These are phyloP conservation scores for Lonchura striata DNA, from an alignment of 2,113 vertebrate genomes.

Conservation along the genomic window DNA sequence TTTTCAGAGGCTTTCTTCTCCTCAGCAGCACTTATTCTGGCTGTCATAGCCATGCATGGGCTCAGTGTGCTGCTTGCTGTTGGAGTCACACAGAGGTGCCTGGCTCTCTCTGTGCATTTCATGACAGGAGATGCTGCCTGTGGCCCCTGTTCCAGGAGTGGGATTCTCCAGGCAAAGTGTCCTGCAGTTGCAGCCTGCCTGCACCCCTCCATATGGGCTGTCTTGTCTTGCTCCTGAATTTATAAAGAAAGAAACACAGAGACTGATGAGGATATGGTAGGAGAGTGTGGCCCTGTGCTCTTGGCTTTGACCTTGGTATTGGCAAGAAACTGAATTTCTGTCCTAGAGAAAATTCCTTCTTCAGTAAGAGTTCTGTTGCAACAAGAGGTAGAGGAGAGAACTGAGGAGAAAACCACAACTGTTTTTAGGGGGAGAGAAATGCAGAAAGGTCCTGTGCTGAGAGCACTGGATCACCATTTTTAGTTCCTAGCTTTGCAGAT, in stretches of 20 bases:
- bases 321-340: background rate
- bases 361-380: background rate
- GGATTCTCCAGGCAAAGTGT: background rate
- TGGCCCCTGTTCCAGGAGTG: background rate
- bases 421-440: background rate
- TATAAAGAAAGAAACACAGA: background rate
- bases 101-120: rapidly evolving
- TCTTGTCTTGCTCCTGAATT: background rate
- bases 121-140: rapidly evolving
- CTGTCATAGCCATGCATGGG: background rate
- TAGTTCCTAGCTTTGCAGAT: conserved; percentile 14
- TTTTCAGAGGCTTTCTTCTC: background rate
- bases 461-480: background rate
- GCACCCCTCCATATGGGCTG: background rate
- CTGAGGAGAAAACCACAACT: background rate
- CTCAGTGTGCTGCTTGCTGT: background rate
- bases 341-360: background rate
- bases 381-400: background rate
- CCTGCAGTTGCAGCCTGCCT: background rate
- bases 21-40: background rate
- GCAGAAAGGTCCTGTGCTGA: background rate
- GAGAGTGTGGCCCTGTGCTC: background rate
- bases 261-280: background rate
- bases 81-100: background rate
- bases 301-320: background rate